Base-by-base conservation (phyloP, 2,113 vertebrate genomes). In the Centrocercus urophasianus region DNA sequence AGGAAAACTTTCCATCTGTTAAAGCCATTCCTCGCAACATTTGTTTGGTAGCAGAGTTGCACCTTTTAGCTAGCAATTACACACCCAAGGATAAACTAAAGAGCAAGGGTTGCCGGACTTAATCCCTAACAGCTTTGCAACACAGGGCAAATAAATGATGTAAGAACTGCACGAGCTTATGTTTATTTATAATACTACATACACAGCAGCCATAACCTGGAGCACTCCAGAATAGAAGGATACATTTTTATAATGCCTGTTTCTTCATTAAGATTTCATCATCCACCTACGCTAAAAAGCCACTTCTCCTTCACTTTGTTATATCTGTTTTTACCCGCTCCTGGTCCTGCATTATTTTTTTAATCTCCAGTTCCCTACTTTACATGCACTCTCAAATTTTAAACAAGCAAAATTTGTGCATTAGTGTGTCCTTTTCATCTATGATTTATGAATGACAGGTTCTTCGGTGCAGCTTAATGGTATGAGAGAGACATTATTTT, bases 191-290 rank as follows among this genome's bases (percentile, higher is more conserved):
- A 98, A 98, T 97, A 97, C 91, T 89, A 96, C 95, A 96, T 95
- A 97, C 75, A 80, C 83, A 92, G 85, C 95, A 97, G 93, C 95
- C 96, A 95, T 92, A 98, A 97, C 96, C 91, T 75, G 89, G 77
- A 94, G 94, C 85, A 94, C 89, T 96, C 74, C 90, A 90, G 92
- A 96, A 96, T 96, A 93, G 93, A 97, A 96, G 96, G 90, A 54
- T 96, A 88, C 85, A 54, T 97, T 98, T 98, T 97, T 97, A 99
- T 99, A 99, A 99, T 99, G 99, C 98, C 98, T 98, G 97, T 98
- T 99, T 99, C 98, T 98, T 99, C 99, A 99, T 99, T 99, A 99
- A 99, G 98, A 98, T 98, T 98, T 99, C 97, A 98, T 98, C 97
- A 98, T 96, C 97, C 96, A 98, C 98, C 98, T 98, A 98, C 97